These are phyloP conservation scores for Pseudocheirus occidentalis DNA, from an alignment of 2,797 vertebrate species.

Conservation along the genomic window DNA sequence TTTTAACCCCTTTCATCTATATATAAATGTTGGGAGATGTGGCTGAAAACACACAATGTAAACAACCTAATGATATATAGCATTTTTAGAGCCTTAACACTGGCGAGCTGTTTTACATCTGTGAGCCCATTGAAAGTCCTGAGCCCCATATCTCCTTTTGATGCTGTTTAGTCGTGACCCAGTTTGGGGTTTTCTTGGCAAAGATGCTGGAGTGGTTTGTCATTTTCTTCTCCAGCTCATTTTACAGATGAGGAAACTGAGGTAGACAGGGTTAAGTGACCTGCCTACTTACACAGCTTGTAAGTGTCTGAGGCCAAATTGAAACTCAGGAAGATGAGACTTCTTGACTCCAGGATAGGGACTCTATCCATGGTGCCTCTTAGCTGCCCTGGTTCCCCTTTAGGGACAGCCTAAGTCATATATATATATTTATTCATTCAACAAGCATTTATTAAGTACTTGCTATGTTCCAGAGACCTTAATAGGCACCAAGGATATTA, in stretches of 20 bases:
- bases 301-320: not conserved
- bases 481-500: not conserved
- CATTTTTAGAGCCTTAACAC: not conserved
- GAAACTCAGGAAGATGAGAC: not conserved
- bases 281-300: not conserved
- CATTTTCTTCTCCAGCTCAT: not conserved
- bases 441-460: not conserved
- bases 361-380: not conserved
- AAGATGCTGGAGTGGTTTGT: not conserved
- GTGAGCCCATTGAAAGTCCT: not conserved
- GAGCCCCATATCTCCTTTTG: not conserved
- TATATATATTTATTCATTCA: not conserved
- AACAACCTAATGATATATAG: not conserved
- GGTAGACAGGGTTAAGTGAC: not conserved
- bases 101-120: not conserved
- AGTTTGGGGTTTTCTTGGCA: not conserved
- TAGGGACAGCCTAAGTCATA: not conserved
- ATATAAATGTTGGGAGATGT: not conserved
- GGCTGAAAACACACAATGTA: not conserved
- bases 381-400: not conserved
- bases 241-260: not conserved
- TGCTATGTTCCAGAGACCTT: not conserved
- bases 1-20: not conserved
- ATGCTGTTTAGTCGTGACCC: not conserved
- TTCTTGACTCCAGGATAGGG: not conserved